Evolutionary conservation across 2,797 vertebrate species (phyloP), one percentile per base, ranked within the genome.

Genomic region (Heteromormyrus szaboi): DNA sequence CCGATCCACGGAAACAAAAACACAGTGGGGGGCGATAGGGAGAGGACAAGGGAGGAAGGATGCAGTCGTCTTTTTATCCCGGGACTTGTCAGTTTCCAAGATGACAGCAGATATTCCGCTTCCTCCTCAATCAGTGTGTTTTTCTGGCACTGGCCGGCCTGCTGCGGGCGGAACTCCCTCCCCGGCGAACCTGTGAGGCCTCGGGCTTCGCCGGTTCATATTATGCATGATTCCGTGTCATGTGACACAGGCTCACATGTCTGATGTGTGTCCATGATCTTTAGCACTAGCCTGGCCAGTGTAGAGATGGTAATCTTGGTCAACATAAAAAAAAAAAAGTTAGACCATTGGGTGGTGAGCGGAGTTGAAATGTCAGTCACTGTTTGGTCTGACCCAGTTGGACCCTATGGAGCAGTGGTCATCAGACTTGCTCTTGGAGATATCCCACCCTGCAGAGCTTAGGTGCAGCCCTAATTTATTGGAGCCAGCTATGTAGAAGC

Each of bases 31-130:
- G 33, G 44, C 9, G 8, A 41, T 22, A 85, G 86, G 85, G 51
- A 59, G 68, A 19, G 81, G 88, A 88, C 65, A 81, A 89, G 90
- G 87, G 89, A 92, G 84, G 22, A 81, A 90, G 89, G 89, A 93
- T 93, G 89, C 91, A 89, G 29, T 88, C 91, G 91, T 90, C 79
- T 53, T 87, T 62, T 90, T 2, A 6, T 91, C 41, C 87, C 56
- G 87, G 87, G 54, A 87, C 76, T 91, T 89, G 87, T 91, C 72
- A 88, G 86, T 90, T 92, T 86, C 76, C 53, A 87, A 86, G 46
- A 91, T 88, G 91, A 91, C 90, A 91, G 90, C 90, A 81, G 89
- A 90, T 91, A 89, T 92, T 92, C 90, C 89, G 90, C 91, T 92
- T 91, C 85, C 90, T 88, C 51, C 50, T 89, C 84, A 81, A 25